Conservation (phyloP, 2,113 vertebrate genomes). For the Serinus canaria region DNA sequence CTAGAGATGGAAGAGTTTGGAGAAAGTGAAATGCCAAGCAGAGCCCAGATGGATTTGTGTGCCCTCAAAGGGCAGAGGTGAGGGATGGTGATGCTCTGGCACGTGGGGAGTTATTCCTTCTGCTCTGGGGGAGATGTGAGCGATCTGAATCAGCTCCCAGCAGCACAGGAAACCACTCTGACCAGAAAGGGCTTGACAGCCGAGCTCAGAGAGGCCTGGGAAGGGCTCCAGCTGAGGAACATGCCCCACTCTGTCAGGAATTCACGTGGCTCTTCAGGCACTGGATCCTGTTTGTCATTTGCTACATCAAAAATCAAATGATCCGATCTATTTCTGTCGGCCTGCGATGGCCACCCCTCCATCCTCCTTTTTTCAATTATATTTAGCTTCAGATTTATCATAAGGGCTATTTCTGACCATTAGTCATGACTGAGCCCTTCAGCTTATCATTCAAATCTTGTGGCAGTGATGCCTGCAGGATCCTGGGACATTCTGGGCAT, state of each 20-base stretch:
- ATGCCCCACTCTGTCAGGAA: background rate
- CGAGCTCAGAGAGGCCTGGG: background rate
- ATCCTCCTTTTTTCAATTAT: background rate
- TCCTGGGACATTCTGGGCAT: background rate
- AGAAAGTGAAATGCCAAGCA: background rate
- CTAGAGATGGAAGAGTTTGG: background rate
- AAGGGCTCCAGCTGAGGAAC: background rate
- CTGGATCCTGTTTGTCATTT: background rate
- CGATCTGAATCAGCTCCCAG: background rate
- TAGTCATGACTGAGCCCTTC: conserved; percentile 15
- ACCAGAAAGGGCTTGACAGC: background rate
- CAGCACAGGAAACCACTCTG: background rate
- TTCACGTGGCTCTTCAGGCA: background rate
- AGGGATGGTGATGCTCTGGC: background rate
- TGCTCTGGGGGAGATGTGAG: background rate
- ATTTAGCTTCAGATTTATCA: conserved; percentile 14
- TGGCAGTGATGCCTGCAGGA: background rate
- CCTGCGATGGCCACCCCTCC: background rate
- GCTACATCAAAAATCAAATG: background rate
- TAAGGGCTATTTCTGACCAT: conserved; percentile 41
- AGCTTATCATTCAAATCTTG: background rate
- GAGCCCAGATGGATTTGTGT: background rate
- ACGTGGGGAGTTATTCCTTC: background rate
- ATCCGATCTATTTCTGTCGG: background rate
- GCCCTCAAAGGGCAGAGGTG: background rate